A percentile compares a stretch with the other conserved stretches of the same genome.
Conservation (phyloP, 2,888 invertebrate species). For the Temnothorax rugatulus region DNA sequence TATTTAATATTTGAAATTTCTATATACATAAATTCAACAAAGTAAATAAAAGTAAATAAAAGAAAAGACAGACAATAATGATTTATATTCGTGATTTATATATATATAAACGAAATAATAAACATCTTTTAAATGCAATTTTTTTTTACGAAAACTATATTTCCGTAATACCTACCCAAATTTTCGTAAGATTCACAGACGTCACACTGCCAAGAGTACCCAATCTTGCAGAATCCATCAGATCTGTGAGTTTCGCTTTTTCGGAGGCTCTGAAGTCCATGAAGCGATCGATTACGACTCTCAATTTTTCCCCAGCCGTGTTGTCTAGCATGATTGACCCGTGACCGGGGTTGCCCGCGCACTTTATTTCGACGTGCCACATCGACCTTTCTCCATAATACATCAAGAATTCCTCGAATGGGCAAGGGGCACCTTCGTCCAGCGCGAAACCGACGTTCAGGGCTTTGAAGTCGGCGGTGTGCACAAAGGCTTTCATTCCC, state of each 20-base stretch:
- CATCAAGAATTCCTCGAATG: conserved; percentile 84
- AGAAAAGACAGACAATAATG: not conserved
- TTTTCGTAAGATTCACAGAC: conserved; percentile 91
- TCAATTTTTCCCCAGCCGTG: conserved; percentile 92
- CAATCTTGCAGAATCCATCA: conserved; percentile 84
- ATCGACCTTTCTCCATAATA: conserved; percentile 90
- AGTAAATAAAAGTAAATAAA: not conserved
- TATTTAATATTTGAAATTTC: not conserved
- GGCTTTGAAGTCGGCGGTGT: conserved; percentile 89
- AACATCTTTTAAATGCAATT: not conserved
- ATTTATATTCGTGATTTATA: not conserved
- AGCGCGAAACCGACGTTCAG: conserved; percentile 93
- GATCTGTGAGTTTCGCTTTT: conserved; percentile 85
- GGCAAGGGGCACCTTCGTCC: conserved; percentile 90
- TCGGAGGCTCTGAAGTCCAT: conserved; percentile 90
- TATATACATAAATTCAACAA: not conserved
- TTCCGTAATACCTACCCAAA: conserved; percentile 84
- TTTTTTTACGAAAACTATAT: not conserved
- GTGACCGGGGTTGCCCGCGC: conserved; percentile 92
- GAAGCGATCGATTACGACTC: conserved; percentile 89
- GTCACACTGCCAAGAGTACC: conserved; percentile 90
- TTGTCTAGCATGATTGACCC: conserved; percentile 90
- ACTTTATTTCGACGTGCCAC: conserved; percentile 90
- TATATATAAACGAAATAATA: not conserved
- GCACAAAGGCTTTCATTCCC: conserved; percentile 91